Conservation (phyloP, 2,888 invertebrate species). For the Aphidoletes aphidimyza region DNA sequence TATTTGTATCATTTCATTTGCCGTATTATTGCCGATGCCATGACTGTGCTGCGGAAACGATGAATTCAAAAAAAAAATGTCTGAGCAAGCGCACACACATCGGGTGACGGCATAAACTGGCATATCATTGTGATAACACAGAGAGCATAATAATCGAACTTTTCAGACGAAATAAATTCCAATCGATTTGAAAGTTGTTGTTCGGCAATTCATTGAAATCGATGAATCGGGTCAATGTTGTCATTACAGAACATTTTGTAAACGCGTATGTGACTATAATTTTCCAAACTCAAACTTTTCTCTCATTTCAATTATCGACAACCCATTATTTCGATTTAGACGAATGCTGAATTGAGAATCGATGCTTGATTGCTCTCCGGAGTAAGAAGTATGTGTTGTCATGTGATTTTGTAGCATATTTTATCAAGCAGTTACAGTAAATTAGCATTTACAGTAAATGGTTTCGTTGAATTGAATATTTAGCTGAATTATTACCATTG, state of each 20-base stretch:
- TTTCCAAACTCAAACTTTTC: too few species aligned
- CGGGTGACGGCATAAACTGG: not conserved
- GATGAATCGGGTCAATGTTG: conserved; percentile 7
- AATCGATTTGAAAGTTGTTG: conserved; percentile 16
- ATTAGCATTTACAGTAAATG: too few species aligned
- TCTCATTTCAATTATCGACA: not conserved
- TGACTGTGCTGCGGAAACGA: not conserved
- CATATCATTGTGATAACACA: not conserved
- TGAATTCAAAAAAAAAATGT: not conserved
- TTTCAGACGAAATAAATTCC: conserved; percentile 21
- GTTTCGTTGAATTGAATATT: too few species aligned
- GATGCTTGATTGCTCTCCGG: too few species aligned
- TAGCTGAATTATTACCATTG: too few species aligned
- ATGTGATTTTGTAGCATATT: too few species aligned
- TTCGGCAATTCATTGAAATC: not conserved
- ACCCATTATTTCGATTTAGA: not conserved
- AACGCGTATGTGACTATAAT: too few species aligned
- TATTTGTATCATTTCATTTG: not conserved
- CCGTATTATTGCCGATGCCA: not conserved
- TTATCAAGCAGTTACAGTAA: too few species aligned
- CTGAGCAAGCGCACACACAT: not conserved
- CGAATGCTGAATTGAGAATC: too few species aligned
- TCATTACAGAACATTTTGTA: not conserved
- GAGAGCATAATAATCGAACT: not conserved
- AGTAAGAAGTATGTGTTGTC: too few species aligned